Conservation (phyloP, 2,113 vertebrate genomes). For the Macquaria australasica region DNA sequence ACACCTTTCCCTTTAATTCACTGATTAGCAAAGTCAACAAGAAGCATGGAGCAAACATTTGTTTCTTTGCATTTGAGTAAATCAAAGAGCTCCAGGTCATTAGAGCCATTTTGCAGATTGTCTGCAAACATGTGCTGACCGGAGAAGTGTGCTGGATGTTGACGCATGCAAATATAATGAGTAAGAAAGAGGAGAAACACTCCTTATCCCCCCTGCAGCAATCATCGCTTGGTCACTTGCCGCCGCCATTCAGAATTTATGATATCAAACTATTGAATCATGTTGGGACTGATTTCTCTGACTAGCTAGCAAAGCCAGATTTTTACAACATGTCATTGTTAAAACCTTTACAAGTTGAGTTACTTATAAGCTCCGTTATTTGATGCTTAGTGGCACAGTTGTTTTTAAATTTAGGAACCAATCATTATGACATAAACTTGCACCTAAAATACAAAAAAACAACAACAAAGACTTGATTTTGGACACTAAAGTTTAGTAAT, state of each 20-base stretch:
- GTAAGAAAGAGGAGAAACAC: neutral
- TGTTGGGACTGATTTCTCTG: neutral
- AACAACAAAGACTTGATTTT: too few species aligned
- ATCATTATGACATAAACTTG: neutral
- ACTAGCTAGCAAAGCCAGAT: neutral
- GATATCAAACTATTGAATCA: neutral
- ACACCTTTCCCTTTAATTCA: neutral
- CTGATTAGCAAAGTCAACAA: slow-evolving; percentile 12
- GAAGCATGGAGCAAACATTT: neutral
- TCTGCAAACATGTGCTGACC: slow-evolving; percentile 3
- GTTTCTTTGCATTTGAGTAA: slow-evolving; percentile 11
- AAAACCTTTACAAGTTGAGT: neutral
- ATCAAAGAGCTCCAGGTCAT: neutral
- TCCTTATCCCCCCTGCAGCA: neutral
- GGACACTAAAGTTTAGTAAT: neutral
- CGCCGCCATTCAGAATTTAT: neutral
- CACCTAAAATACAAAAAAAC: too few species aligned
- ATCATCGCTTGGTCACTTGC: neutral
- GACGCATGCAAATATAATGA: slow-evolving; percentile 15
- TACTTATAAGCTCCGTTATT: neutral
- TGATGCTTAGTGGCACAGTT: neutral
- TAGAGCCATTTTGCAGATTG: slow-evolving; percentile 5
- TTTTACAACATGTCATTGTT: neutral
- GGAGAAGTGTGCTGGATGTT: slow-evolving; percentile 25
- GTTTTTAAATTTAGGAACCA: neutral